Evolutionary conservation across 2,888 invertebrate genomes (phyloP), one percentile per base, ranked within the genome.

Genomic region (Cheilosia scutellata): DNA sequence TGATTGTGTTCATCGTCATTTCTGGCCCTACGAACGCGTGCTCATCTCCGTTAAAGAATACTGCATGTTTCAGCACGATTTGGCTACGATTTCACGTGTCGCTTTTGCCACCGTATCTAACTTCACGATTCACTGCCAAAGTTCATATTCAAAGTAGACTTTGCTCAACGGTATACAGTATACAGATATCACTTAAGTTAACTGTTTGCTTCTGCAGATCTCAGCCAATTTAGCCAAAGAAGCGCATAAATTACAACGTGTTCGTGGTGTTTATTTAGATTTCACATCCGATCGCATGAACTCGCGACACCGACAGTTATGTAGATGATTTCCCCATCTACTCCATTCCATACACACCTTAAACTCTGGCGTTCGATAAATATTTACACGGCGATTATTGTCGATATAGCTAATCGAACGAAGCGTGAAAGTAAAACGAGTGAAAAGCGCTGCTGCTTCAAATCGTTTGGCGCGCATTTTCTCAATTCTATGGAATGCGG

Each of bases 391-490:
- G 44, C 37, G 37, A 37, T 4, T 37, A 11, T 37, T 4, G 4
- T 37, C 11, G 11, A 11, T 37, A 37, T 37, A 33, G 33, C 11
- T 37, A 11, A 11, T 51, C 62, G 63, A 40, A 74, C 63, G 51
- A 68, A 62, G 68, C 75, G 75, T 84, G 84, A 84, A 84, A 84
- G 84, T 84, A 84, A 84, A 83, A 71, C 49, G 33, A 51, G 33
- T 16, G 53, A 62, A 63, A 62, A 58, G 60, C 27, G 60, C 60
- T 4, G 47, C n/a, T 16, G 20, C 31, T 62, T 51, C 20, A 42
- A 72, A 42, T 49, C 9, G 57, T 13, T 74, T 63, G 55, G 25
- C 44, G 65, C 27, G 55, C 29, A 27, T 58, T 75, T 74, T 58
- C 11, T 37, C 37, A 37, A 37, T 11, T 11, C 33, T 42, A n/a